Evolutionary conservation across 2,113 vertebrate species (phyloP).

Genomic region (Marcusenius ussheri): DNA sequence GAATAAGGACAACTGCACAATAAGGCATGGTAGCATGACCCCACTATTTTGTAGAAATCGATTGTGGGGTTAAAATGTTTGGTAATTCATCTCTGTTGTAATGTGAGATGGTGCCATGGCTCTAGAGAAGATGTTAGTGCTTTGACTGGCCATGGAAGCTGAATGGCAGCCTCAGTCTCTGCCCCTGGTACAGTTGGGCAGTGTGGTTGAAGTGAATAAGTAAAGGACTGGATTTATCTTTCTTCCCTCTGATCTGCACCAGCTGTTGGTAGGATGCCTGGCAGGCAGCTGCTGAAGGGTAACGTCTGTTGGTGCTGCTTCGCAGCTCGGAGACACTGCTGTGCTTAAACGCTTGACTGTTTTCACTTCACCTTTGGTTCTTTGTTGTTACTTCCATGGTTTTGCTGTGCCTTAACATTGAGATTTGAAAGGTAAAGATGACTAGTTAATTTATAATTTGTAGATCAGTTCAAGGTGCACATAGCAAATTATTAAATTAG

Average conservation of each 20-base stretch:
- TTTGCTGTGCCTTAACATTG: not conserved
- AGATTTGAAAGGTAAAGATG: not conserved
- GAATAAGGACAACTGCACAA: not conserved
- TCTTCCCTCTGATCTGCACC: not conserved
- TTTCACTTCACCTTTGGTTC: not conserved
- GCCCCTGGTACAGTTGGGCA: not conserved
- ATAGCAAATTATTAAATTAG: not conserved
- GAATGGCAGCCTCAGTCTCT: not conserved
- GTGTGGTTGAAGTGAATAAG: not conserved
- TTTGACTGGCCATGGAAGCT: not conserved
- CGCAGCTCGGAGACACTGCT: not conserved
- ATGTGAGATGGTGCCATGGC: not conserved
- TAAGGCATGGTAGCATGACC: not conserved
- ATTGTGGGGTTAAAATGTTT: not conserved
- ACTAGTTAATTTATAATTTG: not conserved
- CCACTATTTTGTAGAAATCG: not conserved
- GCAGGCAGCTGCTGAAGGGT: not conserved
- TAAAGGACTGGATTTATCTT: not conserved
- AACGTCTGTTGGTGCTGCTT: not conserved
- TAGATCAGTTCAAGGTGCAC: not conserved
- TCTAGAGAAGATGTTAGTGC: not conserved
- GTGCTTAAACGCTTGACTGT: not conserved
- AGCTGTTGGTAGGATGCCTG: not conserved
- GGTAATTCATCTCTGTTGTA: not conserved
- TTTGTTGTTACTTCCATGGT: not conserved